These are phyloP conservation scores for Toxotes chatareus DNA, from an alignment of 2,113 vertebrate species.

Conservation along the genomic window DNA sequence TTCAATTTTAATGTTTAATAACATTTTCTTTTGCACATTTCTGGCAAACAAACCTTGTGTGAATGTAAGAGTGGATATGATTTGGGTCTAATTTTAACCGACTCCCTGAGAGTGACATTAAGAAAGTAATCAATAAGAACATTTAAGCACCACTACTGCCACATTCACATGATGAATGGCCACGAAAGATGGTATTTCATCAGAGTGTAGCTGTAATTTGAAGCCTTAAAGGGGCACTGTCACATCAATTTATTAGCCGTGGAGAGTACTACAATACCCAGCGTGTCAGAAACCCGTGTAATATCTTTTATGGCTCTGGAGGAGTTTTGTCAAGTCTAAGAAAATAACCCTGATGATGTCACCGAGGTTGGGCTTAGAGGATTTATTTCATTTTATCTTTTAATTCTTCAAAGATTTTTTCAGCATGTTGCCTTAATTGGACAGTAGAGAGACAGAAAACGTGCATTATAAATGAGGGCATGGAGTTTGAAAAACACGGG, in stretches of 20 bases:
- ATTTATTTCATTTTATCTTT: too few relatives aligned
- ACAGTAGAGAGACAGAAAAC: too few relatives aligned
- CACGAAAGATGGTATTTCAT: conserved; percentile 12
- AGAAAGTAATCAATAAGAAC: conserved; percentile 18
- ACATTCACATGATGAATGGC: conserved; percentile 5
- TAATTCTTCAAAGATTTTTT: too few relatives aligned
- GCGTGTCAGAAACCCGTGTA: conserved; percentile 18
- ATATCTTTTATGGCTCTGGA: neutral
- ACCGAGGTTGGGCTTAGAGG: neutral
- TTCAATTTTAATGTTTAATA: neutral
- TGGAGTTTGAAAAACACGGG: too few relatives aligned
- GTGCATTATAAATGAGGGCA: too few relatives aligned
- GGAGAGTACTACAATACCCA: neutral
- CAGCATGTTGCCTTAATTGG: too few relatives aligned
- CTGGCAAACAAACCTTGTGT: neutral
- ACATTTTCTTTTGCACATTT: neutral
- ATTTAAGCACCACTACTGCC: conserved; percentile 16
- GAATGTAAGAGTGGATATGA: neutral
- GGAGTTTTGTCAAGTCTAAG: neutral
- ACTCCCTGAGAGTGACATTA: neutral
- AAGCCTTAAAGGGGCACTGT: conserved; percentile 13
- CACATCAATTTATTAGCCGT: conserved; percentile 11
- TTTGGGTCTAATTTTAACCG: conserved; percentile 27
- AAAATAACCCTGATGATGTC: neutral
- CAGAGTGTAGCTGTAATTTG: conserved; percentile 11